Evolutionary conservation across 2,888 invertebrate species (phyloP).

Genomic region (Allolobophora icterica): DNA sequence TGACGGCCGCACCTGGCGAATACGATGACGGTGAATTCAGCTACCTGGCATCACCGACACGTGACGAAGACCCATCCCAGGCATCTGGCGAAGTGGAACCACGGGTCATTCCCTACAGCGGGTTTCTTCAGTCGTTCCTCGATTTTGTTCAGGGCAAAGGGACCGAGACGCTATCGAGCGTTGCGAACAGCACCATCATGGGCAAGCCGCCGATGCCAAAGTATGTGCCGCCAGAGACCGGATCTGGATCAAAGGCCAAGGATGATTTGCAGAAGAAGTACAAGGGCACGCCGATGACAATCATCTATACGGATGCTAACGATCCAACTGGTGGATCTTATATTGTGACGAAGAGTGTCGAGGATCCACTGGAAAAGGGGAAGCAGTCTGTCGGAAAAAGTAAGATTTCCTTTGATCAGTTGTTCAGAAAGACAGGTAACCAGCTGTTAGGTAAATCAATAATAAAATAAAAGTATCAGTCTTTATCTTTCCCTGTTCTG

Average conservation of each 20-base stretch:
- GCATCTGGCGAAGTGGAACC: constrained; percentile 20
- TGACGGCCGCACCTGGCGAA: constrained; percentile 39
- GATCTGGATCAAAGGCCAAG: not conserved
- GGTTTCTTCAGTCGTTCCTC: constrained; percentile 59
- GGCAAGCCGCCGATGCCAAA: constrained; percentile 59
- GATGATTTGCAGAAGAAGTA: not conserved
- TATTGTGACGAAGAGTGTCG: not conserved
- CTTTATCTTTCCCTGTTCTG: too few relatives aligned
- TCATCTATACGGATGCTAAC: constrained; percentile 1
- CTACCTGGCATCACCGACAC: constrained; percentile 25
- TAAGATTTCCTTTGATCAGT: not conserved
- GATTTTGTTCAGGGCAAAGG: constrained; percentile 62
- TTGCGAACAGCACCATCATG: constrained; percentile 56
- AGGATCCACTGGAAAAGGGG: not conserved
- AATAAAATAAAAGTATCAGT: too few relatives aligned
- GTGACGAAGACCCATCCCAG: constrained; percentile 11
- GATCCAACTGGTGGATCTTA: constrained; percentile 19
- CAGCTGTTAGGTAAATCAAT: not conserved
- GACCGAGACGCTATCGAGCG: constrained; percentile 60
- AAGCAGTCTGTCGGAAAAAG: not conserved
- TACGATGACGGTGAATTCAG: constrained; percentile 41
- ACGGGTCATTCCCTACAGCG: constrained; percentile 29
- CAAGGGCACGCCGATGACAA: constrained; percentile 25
- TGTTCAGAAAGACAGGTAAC: not conserved
- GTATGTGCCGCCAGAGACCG: constrained; percentile 52